phyloP scores from a whole-genome alignment of 1,140 invertebrate species.

The Drosophila mayri region DNA sequence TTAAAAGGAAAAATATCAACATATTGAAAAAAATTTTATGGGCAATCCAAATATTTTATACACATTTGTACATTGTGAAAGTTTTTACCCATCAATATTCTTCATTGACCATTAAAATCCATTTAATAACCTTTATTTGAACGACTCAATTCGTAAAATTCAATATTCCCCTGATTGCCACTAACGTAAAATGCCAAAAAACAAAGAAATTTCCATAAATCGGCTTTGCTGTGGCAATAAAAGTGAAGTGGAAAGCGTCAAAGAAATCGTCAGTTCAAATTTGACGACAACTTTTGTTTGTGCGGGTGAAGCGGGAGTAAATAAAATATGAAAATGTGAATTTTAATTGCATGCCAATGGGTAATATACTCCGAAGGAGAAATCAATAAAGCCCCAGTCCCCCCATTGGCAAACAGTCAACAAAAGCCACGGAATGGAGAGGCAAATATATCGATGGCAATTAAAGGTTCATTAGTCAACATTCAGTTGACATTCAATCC shows the following conservation, averaged over 20 bases:
- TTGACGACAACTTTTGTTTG: conserved; percentile 31
- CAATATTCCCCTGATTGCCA: conserved; percentile 11
- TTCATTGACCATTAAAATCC: conserved; percentile 14
- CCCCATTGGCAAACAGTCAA: conserved; percentile 37
- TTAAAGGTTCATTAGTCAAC: conserved; percentile 66
- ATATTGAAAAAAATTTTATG: not conserved
- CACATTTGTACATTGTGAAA: too few species aligned
- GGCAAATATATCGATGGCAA: conserved; percentile 57
- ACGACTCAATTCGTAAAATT: conserved; percentile 8
- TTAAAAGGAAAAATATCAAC: not conserved
- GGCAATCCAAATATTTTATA: not conserved
- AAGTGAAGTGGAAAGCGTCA: conserved; percentile 35
- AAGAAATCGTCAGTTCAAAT: conserved; percentile 51
- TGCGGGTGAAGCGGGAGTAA: conserved; percentile 53
- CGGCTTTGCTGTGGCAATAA: conserved; percentile 5
- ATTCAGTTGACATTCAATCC: conserved; percentile 28
- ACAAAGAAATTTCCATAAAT: conserved; percentile 22
- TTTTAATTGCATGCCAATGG: conserved; percentile 66
- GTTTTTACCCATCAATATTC: not conserved
- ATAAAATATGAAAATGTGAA: conserved; percentile 56
- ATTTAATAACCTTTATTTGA: conserved; percentile 23
- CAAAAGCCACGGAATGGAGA: conserved; percentile 11
- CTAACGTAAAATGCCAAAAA: conserved; percentile 7
- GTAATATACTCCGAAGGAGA: conserved; percentile 15
- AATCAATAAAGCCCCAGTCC: conserved; percentile 43